Conservation (phyloP, 2,113 vertebrate genomes). For the Nibea coibor region DNA sequence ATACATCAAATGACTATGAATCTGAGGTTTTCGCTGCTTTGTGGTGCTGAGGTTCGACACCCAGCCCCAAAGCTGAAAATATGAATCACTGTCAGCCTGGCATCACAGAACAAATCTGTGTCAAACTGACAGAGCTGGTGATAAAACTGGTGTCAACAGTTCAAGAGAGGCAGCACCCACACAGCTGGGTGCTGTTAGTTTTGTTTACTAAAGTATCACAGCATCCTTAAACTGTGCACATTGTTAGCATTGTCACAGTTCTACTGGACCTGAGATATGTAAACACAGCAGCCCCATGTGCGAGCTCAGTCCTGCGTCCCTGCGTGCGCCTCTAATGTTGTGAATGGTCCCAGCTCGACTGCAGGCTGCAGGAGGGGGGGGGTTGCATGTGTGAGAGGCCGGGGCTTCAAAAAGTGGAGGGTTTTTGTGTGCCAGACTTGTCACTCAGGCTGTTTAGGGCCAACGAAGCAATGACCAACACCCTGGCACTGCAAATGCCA, state of each 20-base stretch:
- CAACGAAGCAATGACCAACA: constrained; percentile 40
- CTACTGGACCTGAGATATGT: constrained; percentile 6
- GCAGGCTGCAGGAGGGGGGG: not conserved
- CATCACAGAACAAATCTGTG: not conserved
- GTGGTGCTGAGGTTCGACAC: not conserved
- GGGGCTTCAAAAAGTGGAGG: not conserved
- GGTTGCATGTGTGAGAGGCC: not conserved
- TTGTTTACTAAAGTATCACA: no score
- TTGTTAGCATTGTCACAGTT: not conserved
- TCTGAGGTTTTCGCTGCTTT: not conserved
- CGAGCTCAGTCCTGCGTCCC: not conserved
- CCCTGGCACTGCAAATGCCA: constrained; percentile 48
- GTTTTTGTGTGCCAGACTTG: constrained; percentile 19
- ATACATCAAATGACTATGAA: not conserved
- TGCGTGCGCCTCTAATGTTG: constrained; percentile 23
- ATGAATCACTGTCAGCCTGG: not conserved
- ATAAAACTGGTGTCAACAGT: not conserved
- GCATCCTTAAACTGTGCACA: not conserved
- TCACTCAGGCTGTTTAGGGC: constrained; percentile 41
- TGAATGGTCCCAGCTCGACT: constrained; percentile 28
- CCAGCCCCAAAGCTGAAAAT: not conserved
- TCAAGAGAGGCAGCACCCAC: not conserved
- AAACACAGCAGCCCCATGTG: constrained; percentile 16
- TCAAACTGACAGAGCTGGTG: not conserved
- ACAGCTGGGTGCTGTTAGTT: not conserved